Evolutionary conservation across 2,888 invertebrate genomes (phyloP).

Genomic region (Cephus rjabovi): DNA sequence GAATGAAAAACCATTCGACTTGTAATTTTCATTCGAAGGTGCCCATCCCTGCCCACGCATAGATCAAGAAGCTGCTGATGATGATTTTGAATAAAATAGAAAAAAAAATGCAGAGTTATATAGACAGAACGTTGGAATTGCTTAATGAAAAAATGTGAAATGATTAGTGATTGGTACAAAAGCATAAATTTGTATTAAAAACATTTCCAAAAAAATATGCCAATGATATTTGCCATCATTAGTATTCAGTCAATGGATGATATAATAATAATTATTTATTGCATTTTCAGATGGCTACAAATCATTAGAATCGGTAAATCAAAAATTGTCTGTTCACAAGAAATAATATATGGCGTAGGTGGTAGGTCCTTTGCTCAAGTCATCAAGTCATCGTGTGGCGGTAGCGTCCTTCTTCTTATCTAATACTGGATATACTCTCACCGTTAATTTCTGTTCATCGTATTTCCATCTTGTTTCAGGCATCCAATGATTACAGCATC

Average conservation of each 20-base stretch:
- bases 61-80: not conserved
- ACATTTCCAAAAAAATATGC: not conserved
- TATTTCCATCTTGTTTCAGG: slow-evolving; percentile 11
- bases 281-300: not conserved
- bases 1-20: no score
- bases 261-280: not conserved
- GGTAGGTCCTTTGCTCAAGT: not conserved
- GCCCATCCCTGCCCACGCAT: not conserved
- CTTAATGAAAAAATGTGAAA: not conserved
- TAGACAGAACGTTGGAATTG: not conserved
- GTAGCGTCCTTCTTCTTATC: not conserved
- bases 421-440: not conserved
- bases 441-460: not conserved
- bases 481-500: slow-evolving; percentile 52
- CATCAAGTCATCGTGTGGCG: not conserved
- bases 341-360: not conserved
- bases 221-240: not conserved
- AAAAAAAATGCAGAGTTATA: not conserved
- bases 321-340: not conserved
- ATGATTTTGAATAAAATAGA: not conserved
- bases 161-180: not conserved
- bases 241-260: not conserved
- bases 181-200: not conserved
- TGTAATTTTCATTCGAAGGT: no score
- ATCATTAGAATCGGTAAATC: not conserved